These are phyloP conservation scores for Borostomias antarcticus DNA, from an alignment of 2,797 vertebrate genomes.

Conservation along the genomic window DNA sequence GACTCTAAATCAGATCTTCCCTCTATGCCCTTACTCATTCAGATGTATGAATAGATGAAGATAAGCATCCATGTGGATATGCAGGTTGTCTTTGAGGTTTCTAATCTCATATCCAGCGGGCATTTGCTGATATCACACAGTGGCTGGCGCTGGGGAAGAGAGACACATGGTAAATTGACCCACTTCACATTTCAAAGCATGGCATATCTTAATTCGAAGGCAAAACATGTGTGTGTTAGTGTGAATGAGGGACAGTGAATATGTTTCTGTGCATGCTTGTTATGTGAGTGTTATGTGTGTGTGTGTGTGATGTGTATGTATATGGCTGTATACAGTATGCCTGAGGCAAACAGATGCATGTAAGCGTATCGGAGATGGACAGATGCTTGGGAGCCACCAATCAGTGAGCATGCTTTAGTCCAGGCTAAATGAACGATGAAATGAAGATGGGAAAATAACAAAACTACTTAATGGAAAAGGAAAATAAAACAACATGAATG, in stretches of 20 bases:
- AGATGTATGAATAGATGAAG: constrained; percentile 62
- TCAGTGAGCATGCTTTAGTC: constrained; percentile 38
- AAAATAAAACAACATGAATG: constrained; percentile 36
- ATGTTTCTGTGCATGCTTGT: constrained; percentile 9
- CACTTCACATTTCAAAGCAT: constrained; percentile 25
- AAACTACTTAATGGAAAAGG: constrained; percentile 43
- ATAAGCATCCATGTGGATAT: constrained; percentile 60
- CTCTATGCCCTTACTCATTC: constrained; percentile 39
- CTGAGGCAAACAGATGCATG: constrained; percentile 5
- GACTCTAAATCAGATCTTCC: background rate
- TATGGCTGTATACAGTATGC: constrained; percentile 22
- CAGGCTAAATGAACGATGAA: constrained; percentile 59
- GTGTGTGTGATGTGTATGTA: constrained; percentile 9
- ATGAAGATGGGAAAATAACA: constrained; percentile 57
- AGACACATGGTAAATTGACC: background rate
- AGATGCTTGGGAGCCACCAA: background rate
- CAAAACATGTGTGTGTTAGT: background rate
- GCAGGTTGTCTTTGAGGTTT: constrained; percentile 27
- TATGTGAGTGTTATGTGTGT: constrained; percentile 18
- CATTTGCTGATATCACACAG: constrained; percentile 36
- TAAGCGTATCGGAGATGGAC: background rate
- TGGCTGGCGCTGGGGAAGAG: constrained; percentile 9
- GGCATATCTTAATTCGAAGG: background rate
- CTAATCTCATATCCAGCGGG: constrained; percentile 32
- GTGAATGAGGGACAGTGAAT: background rate